A percentile compares a stretch with the other conserved stretches of the same genome.
phyloP scores from a whole-genome alignment of 2,113 vertebrate species.

The Gobiocypris rarus region DNA sequence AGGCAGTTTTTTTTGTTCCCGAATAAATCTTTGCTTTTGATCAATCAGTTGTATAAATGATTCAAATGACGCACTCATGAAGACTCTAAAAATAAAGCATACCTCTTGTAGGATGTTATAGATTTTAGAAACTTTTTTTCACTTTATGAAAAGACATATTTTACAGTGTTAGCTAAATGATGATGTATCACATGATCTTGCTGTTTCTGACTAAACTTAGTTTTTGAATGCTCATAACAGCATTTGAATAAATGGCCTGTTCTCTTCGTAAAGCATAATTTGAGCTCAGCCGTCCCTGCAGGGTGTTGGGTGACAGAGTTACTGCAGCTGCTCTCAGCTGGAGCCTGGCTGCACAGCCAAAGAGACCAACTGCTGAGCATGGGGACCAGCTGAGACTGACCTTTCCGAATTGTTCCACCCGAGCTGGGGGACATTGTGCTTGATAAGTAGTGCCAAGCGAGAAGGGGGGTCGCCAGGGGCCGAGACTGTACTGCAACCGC shows the following conservation, averaged over 20 bases:
- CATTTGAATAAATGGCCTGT: conserved; percentile 39
- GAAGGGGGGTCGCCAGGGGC: conserved; percentile 44
- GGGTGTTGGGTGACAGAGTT: conserved; percentile 57
- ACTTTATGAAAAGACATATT: not conserved
- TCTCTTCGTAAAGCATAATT: conserved; percentile 59
- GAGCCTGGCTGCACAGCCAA: conserved; percentile 48
- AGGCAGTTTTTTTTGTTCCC: not conserved
- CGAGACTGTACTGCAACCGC: not conserved
- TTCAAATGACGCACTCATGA: not conserved
- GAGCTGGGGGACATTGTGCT: conserved; percentile 54
- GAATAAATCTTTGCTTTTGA: not conserved
- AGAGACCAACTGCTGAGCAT: conserved; percentile 54
- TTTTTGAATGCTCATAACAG: conserved; percentile 18
- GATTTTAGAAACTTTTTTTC: too few species aligned
- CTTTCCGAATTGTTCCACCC: conserved; percentile 65
- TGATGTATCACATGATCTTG: conserved; percentile 9
- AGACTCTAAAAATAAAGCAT: not conserved
- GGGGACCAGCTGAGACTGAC: conserved; percentile 66
- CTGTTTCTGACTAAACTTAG: too few species aligned
- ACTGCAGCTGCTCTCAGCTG: conserved; percentile 51
- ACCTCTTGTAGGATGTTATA: not conserved
- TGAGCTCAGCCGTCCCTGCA: conserved; percentile 46
- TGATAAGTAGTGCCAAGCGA: conserved; percentile 61
- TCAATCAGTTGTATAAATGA: not conserved
- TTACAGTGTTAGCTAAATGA: not conserved